Percentiles rank a stretch among this genome's conserved stretches.
These are phyloP conservation scores for Hystrix brachyura DNA, from an alignment of 2,113 vertebrate species.

Conservation along the genomic window DNA sequence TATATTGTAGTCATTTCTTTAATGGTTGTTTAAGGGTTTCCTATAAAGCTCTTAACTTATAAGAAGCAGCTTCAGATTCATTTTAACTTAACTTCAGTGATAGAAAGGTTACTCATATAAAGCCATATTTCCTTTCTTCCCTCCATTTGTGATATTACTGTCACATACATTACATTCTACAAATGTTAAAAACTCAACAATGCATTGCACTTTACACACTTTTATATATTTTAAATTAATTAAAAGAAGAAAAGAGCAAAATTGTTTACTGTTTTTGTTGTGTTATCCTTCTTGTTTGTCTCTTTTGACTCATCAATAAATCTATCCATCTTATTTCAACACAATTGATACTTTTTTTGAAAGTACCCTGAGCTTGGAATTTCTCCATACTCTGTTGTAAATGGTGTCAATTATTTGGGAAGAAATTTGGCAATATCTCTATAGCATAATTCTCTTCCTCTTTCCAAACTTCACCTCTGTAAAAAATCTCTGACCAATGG, in stretches of 20 bases:
- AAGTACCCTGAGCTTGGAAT: not conserved
- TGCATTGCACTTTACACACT: not conserved
- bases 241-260: not conserved
- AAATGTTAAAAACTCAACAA: not conserved
- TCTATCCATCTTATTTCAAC: not conserved
- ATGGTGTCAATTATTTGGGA: not conserved
- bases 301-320: conserved; percentile 8
- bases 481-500: not conserved
- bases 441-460: not conserved
- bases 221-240: not conserved
- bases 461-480: not conserved
- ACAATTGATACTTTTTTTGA: not conserved
- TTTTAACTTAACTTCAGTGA: conserved; percentile 24
- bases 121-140: not conserved
- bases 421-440: not conserved
- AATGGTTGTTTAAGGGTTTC: not conserved
- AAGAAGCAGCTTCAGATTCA: not conserved
- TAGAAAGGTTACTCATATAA: not conserved
- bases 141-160: not conserved
- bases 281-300: not conserved
- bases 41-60: not conserved
- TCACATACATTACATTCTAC: not conserved
- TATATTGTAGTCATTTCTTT: not conserved
- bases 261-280: not conserved
- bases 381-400: not conserved